Conservation (phyloP, 2,888 invertebrate species). For the Nemapogon koenigi region DNA sequence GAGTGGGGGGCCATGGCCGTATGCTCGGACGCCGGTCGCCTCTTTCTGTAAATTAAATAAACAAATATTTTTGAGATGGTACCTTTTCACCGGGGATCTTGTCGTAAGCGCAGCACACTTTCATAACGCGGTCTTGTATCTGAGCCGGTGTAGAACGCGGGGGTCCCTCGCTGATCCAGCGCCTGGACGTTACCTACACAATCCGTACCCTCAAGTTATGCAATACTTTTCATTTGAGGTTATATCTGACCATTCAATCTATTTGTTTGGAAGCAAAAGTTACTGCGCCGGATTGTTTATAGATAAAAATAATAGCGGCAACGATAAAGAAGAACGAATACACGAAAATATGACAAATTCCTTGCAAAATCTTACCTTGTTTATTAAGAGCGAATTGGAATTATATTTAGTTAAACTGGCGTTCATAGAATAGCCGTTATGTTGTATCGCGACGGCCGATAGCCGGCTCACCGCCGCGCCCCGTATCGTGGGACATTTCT, state of each 20-base stretch:
- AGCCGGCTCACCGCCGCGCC: conserved; percentile 50
- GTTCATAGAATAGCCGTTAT: conserved; percentile 41
- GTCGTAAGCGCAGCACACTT: conserved; percentile 88
- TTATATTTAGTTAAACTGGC: conserved; percentile 19
- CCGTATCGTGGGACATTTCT: conserved; percentile 41
- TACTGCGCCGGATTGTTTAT: too few relatives aligned
- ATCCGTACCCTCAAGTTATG: too few relatives aligned
- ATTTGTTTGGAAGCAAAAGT: too few relatives aligned
- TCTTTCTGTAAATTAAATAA: conserved; percentile 67
- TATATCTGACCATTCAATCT: too few relatives aligned
- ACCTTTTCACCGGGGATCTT: conserved; percentile 89
- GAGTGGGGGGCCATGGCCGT: conserved; percentile 78
- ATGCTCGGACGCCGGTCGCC: conserved; percentile 69
- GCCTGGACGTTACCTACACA: too few relatives aligned
- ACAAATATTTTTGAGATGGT: conserved; percentile 47
- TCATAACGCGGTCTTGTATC: conserved; percentile 82
- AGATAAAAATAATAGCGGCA: too few relatives aligned
- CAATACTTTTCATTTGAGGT: too few relatives aligned
- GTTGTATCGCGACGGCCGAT: conserved; percentile 43
- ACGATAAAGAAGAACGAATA: too few relatives aligned
- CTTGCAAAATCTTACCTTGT: conserved; percentile 19
- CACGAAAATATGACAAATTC: too few relatives aligned
- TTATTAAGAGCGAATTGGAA: conserved; percentile 14
- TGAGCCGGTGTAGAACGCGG: conserved; percentile 67
- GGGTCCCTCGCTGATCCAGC: too few relatives aligned